Evolutionary conservation across 2,113 vertebrate genomes (phyloP), one percentile per base, ranked within the genome.

Genomic region (Indri indri): DNA sequence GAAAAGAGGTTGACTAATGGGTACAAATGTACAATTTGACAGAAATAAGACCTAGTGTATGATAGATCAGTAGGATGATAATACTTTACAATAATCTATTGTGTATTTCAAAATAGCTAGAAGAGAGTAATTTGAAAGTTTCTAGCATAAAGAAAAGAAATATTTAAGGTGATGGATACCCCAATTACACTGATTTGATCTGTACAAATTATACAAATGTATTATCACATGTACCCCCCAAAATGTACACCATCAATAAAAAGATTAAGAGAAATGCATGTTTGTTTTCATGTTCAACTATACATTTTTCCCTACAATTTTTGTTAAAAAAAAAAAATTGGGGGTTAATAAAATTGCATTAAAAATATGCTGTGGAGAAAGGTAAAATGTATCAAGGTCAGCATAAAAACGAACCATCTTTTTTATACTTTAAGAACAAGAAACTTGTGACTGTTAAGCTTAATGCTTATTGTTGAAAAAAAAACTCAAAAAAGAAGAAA

Each of bases 341-440:
- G 40, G 47, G 8, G 34, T 52, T 94, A 82, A 23, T 54, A 88
- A 91, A 91, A 76, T 23, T 57, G 13, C 63, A 80, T 94, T 63
- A 57, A 96, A 93, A 88, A 95, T 57, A 70, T 57, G 12, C 30
- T 42, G 79, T 7, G 10, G 50, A 90, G 30, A 94, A 97, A 47
- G n/a, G n/a, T 32, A 71, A 86, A 83, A n/a, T 73, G 80, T 37
- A 81, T 37, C 2, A 85, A 73, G 6, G 8, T 68, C 50, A 73
- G 20, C 32, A 94, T 68, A 71, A 85, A 96, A 94, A 68, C 57
- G 59, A 88, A 42, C 34, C 27, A n/a, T n/a, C 16, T n/a, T 66
- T 90, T 34, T 89, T 52, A 90, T 50, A 42, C 25, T 81, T 79
- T 71, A 80, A 77, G 42, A 54, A 81, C 13, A 34, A 91, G 70